These are phyloP conservation scores for Coracopsis vasa DNA, from an alignment of 2,113 vertebrate genomes.

Conservation along the genomic window DNA sequence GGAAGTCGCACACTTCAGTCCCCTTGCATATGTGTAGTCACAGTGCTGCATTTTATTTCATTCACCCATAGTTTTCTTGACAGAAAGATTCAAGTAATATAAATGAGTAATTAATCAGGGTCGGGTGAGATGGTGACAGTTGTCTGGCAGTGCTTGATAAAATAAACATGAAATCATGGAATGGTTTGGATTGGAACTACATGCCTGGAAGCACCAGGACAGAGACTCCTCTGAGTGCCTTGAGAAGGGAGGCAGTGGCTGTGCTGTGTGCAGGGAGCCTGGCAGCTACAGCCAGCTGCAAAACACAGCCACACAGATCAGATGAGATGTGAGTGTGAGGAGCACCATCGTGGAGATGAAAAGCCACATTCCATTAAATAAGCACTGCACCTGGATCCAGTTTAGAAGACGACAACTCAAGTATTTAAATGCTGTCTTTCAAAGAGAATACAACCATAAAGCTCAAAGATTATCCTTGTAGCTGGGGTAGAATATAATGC, in stretches of 20 bases:
- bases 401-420: neutral
- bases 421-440: neutral
- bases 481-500: neutral
- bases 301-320: neutral
- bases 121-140: neutral
- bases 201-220: neutral
- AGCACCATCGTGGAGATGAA: neutral
- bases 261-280: neutral
- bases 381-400: neutral
- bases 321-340: neutral
- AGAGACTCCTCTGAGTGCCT: fast-evolving
- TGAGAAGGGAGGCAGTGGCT: neutral
- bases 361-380: neutral
- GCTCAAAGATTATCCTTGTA: neutral
- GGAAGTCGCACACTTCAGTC: neutral
- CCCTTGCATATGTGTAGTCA: neutral
- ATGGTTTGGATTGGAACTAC: neutral
- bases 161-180: neutral
- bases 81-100: neutral
- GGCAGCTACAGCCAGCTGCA: neutral
- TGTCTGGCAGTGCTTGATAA: neutral
- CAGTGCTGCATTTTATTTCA: neutral
- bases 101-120: neutral
- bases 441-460: neutral
- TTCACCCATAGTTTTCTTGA: neutral